A percentile compares a stretch with the other conserved stretches of the same genome.
These are phyloP conservation scores for Panopea generosa DNA, from an alignment of 2,888 invertebrate genomes.

Conservation along the genomic window DNA sequence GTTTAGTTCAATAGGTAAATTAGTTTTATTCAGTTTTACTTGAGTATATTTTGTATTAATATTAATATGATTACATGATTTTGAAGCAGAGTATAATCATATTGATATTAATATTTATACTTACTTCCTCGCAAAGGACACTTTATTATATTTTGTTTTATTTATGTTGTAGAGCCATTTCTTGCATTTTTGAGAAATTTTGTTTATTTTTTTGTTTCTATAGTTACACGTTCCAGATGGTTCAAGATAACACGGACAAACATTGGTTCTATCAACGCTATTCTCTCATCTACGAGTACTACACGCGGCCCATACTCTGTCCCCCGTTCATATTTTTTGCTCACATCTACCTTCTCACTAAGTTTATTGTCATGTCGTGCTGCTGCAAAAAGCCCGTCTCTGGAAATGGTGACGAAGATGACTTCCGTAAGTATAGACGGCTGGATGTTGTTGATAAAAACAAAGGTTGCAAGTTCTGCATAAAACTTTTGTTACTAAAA, in stretches of 20 bases:
- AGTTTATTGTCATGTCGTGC: conserved; percentile 38
- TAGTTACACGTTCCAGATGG: conserved; percentile 82
- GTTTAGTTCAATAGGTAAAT: too few relatives aligned
- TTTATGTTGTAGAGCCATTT: neutral
- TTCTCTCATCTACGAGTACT: conserved; percentile 82
- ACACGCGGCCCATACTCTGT: conserved; percentile 81
- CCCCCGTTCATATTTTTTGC: conserved; percentile 82
- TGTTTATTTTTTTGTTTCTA: conserved; percentile 39
- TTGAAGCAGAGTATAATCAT: too few relatives aligned
- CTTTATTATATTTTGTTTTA: too few relatives aligned
- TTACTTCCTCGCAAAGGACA: too few relatives aligned
- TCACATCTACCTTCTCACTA: conserved; percentile 72
- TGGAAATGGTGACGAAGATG: conserved; percentile 41
- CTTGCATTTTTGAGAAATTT: neutral
- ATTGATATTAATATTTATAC: too few relatives aligned
- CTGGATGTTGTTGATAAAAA: too few relatives aligned
- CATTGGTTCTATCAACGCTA: conserved; percentile 84
- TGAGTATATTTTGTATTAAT: too few relatives aligned
- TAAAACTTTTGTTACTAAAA: too few relatives aligned
- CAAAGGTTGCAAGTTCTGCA: too few relatives aligned
- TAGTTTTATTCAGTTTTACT: too few relatives aligned
- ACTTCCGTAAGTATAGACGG: conserved; percentile 53
- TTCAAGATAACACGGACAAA: conserved; percentile 82
- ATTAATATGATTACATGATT: too few relatives aligned
- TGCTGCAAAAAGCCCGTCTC: conserved; percentile 36